These are phyloP conservation scores for Agrotis clavis DNA, from an alignment of 2,888 invertebrate genomes.

Conservation along the genomic window DNA sequence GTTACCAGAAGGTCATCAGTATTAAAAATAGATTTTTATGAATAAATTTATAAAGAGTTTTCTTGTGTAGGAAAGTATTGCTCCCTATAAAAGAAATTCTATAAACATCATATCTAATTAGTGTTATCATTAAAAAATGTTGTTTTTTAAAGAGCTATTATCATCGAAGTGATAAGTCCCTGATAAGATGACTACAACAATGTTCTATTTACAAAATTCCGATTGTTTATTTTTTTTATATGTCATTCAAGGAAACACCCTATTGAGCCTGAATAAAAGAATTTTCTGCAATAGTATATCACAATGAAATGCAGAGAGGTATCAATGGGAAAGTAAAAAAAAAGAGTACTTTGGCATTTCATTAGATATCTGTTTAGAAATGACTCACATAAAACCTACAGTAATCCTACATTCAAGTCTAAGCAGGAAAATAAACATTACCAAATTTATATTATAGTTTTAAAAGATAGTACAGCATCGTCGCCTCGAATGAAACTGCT, in stretches of 20 bases:
- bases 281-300: background rate
- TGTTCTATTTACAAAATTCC: conserved; percentile 55
- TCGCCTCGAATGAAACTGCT: conserved; percentile 39
- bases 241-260: background rate
- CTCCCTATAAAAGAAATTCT: conserved; percentile 23
- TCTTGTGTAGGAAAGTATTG: conserved; percentile 6
- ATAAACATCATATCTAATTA: conserved; percentile 26
- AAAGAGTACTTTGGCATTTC: background rate
- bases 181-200: conserved; percentile 48
- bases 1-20: conserved; percentile 43
- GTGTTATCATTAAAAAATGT: conserved; percentile 32
- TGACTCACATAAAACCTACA: conserved; percentile 23
- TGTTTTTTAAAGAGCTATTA: conserved; percentile 30
- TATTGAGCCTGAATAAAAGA: background rate
- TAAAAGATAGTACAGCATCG: conserved; percentile 36
- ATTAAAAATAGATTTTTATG: conserved; percentile 35
- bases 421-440: conserved; percentile 54
- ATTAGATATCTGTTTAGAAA: conserved; percentile 9
- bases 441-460: conserved; percentile 33
- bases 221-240: conserved; percentile 49
- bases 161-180: conserved; percentile 39
- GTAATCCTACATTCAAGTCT: conserved; percentile 20
- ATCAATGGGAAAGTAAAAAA: conserved; percentile 3
- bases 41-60: conserved; percentile 7
- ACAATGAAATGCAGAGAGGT: background rate